Evolutionary conservation across 1,140 invertebrate genomes (phyloP), one percentile per base, ranked within the genome.

Genomic region (Hirudo medicinalis): DNA sequence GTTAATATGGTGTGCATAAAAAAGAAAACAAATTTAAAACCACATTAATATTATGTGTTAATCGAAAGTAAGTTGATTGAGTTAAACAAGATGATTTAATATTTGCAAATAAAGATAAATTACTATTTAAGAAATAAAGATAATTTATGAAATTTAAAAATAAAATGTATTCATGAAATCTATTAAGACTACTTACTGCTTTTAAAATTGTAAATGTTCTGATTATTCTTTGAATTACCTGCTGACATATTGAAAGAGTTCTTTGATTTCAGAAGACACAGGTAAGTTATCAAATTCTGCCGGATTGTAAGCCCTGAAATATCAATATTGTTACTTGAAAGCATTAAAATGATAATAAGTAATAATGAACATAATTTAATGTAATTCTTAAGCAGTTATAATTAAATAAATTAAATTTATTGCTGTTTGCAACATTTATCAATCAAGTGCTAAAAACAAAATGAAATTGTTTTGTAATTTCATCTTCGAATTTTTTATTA

Each of bases 181-280:
- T 20, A 63, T 20, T 60, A 60, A 22, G 9, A 15, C 4, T 60
- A 60, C n/a, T n/a, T n/a, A n/a, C n/a, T n/a, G n/a, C 27, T 6
- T 22, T 60, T 60, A 60, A 22, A 22, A 60, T 4, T 60, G 27
- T 6, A 22, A 60, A 22, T 60, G 15, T 60, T 60, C n/a, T 15
- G 9, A 60, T 6, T 60, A 6, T 22, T 15, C 27, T 13, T 63
- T 68, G 69, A 79, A 82, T 83, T 82, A 91, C 90, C 89, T 91
- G 72, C 88, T 87, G 71, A 97, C 96, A 79, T 92, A 93, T 75
- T 92, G 88, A 83, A 97, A 97, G 1, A 97, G 80, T 78, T 97
- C 92, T 79, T 91, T 91, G 67, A 95, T 87, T 73, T 97, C 93
- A 0, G 87, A 80, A 0, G 89, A 86, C n/a, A 91, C 89, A 36